A percentile compares a stretch with the other conserved stretches of the same genome.
These are phyloP conservation scores for Philotrypesis tridentata DNA, from an alignment of 1,140 invertebrate species.

Conservation along the genomic window DNA sequence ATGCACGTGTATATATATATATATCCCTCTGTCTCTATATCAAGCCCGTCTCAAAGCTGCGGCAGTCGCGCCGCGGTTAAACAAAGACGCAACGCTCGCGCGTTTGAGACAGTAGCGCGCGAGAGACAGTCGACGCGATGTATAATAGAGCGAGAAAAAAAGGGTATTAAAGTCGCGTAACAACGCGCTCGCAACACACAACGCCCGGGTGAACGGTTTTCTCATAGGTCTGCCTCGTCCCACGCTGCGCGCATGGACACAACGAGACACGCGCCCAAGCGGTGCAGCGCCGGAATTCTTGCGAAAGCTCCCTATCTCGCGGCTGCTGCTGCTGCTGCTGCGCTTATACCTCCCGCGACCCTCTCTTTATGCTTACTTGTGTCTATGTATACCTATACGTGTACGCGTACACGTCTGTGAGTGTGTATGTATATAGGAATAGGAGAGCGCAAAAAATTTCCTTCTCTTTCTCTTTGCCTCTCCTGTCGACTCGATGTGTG, in stretches of 20 bases:
- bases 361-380: no score
- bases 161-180: constrained; percentile 46
- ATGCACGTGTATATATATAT: background rate
- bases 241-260: constrained; percentile 50
- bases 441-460: background rate
- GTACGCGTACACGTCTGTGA: no score
- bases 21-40: background rate
- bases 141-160: constrained; percentile 37
- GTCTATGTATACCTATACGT: no score
- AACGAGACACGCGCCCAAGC: constrained; percentile 49
- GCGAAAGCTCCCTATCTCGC: constrained; percentile 41
- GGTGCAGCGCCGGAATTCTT: constrained; percentile 39
- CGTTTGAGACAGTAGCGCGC: background rate
- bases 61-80: background rate
- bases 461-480: background rate
- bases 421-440: no score
- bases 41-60: no score
- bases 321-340: no score
- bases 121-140: background rate
- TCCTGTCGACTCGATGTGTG: no score
- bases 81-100: background rate
- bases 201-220: constrained; percentile 44
- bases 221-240: constrained; percentile 52
- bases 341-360: background rate
- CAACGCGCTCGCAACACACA: constrained; percentile 33